Evolutionary conservation across 2,797 vertebrate species (phyloP), one percentile per base, ranked within the genome.

Genomic region (Poecilia velifera): DNA sequence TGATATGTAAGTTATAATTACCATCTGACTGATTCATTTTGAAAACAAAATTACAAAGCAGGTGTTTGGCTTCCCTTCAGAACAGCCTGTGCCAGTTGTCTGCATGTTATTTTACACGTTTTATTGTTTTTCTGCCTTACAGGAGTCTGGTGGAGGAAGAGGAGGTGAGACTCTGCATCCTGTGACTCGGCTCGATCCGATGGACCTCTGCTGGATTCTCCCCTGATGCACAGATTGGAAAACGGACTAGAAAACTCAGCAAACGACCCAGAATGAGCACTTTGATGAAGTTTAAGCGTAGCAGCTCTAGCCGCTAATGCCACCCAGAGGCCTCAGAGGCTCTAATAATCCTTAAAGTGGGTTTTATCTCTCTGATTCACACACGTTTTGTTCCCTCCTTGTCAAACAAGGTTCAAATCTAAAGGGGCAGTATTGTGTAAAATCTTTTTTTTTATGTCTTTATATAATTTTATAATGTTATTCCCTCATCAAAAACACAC

Each of bases 121-220:
- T 78, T 64, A 8, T 4, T 84, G 59, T 81, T 0, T 83, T 73
- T 83, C 43, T 84, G 71, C 85, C 71, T 41, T 80, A 51, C 79
- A 96, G 96, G 93, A 91, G 92, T 89, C 91, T 96, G 86, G 86
- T 96, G 87, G 94, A 94, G 85, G 92, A 93, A 79, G 96, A 96
- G 82, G 95, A 95, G 75, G 86, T 83, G 72, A 89, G 95, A 79
- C 85, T 95, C 82, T 94, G 89, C 82, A 81, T 74, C 85, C 87
- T 93, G 87, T 95, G 89, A 81, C 47, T 80, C 31, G 13, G 64
- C 81, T 76, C 5, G 0, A 55, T 39, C 1, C 66, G 45, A 64
- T 78, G 53, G 57, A 79, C 51, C 45, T 59, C 47, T 66, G 62
- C 53, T 76, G 64, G 51, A 82, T 0, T 64, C 72, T 59, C 77